A percentile compares a stretch with the other conserved stretches of the same genome.
Evolutionary conservation across 2,797 vertebrate species (phyloP).

Genomic region (Glossophaga mutica): DNA sequence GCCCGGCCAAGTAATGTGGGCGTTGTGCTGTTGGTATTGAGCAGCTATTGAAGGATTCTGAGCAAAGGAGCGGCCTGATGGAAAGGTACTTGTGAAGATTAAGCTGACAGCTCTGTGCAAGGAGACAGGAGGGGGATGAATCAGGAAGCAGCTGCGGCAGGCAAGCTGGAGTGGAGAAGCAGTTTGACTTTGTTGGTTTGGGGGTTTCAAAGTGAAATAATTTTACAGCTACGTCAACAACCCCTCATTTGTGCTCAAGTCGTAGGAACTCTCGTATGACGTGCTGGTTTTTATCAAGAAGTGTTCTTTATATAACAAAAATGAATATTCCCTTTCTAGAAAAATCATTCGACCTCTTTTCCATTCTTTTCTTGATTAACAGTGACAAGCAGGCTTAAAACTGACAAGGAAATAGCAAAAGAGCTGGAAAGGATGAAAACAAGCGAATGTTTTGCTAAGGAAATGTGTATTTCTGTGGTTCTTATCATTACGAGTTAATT

Average conservation of each 20-base stretch:
- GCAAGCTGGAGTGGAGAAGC: neutral
- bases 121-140: neutral
- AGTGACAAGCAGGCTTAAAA: slow-evolving; percentile 42
- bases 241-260: neutral
- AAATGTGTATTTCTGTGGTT: slow-evolving; percentile 62
- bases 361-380: slow-evolving; percentile 28
- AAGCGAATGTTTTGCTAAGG: slow-evolving; percentile 56
- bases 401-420: slow-evolving; percentile 42
- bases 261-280: neutral
- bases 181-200: neutral
- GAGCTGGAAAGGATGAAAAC: slow-evolving; percentile 54
- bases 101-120: slow-evolving; percentile 2
- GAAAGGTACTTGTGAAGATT: slow-evolving; percentile 46
- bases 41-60: slow-evolving; percentile 20
- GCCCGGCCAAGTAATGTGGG: slow-evolving; percentile 45
- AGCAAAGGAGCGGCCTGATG: neutral
- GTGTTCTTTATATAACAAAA: slow-evolving; percentile 22
- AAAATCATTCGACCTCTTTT: neutral
- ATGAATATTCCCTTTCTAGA: neutral
- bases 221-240: neutral
- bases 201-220: neutral
- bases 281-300: neutral
- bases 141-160: neutral
- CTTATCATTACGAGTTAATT: slow-evolving; percentile 72
- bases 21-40: slow-evolving; percentile 14